A percentile compares a stretch with the other conserved stretches of the same genome.
Evolutionary conservation across 2,113 vertebrate species (phyloP).

Genomic region (Rana temporaria): DNA sequence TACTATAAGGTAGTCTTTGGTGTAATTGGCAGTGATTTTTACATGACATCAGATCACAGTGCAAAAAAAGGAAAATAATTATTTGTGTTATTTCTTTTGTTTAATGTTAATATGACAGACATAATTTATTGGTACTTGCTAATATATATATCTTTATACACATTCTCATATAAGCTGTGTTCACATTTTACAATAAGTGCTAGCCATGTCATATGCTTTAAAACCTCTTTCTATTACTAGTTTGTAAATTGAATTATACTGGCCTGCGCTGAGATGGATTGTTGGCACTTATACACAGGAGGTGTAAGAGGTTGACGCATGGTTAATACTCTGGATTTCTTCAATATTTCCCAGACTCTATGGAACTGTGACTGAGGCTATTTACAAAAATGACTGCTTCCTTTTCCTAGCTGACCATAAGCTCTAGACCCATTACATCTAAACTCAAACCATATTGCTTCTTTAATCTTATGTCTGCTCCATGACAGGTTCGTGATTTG

Average conservation of each 20-base stretch:
- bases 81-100: too few species aligned
- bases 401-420: conserved; percentile 25
- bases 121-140: too few species aligned
- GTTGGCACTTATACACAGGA: neutral
- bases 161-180: neutral
- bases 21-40: too few species aligned
- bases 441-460: conserved; percentile 45
- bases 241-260: neutral
- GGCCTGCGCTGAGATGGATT: neutral
- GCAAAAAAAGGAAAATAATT: too few species aligned
- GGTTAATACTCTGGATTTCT: conserved; percentile 9
- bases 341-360: conserved; percentile 23
- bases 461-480: conserved; percentile 34
- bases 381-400: conserved; percentile 26
- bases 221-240: neutral
- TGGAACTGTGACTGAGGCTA: neutral
- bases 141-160: too few species aligned
- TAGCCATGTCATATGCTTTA: neutral
- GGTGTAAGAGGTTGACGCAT: neutral
- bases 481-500: conserved; percentile 34
- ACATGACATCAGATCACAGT: too few species aligned
- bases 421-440: conserved; percentile 15
- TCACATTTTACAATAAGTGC: neutral
- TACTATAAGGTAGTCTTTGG: too few species aligned
- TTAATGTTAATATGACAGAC: too few species aligned